Base-by-base conservation (phyloP, 2,797 vertebrate species). In the Chanos chanos region DNA sequence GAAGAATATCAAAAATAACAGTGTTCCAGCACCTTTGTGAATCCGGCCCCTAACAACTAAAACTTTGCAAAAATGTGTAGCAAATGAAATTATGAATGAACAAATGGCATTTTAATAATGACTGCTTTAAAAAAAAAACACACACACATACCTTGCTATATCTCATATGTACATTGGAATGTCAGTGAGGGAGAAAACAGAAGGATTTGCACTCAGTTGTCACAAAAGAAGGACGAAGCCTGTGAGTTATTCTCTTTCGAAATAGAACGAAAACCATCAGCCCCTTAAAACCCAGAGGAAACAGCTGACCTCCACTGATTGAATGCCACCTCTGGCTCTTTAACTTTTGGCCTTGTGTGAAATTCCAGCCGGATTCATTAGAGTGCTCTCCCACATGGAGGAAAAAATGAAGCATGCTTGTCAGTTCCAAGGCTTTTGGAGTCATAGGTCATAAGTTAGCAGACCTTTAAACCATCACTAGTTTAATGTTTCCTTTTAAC, bases 401-500 rank as follows among this genome's bases (percentile, higher is more conserved):
- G 43, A 34, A 37, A 33, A 33, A 27, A 53, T 22, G 45, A 15
- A 25, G 21, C 36, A 41, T 10, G 13, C 13, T 16, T 36, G 6
- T 56, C 16, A 24, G n/a, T 30, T 63, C 55, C 40, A 67, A 41
- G 40, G 55, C 25, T 62, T n/a, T n/a, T n/a, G 63, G 64, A 74
- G 59, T 75, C 74, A 73, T 33, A 36, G 76, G 51, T 65, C 56
- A 73, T 18, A 64, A 65, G 61, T 79, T 70, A 79, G 70, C 58
- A 72, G 66, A 75, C 64, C 25, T 28, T 77, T 41, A 64, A 78
- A 76, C 59, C 18, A 43, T 50, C 24, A 3, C 61, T 33, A 75
- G 78, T 49, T 39, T 3, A 1, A 55, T 70, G 19, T 55, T 73
- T 78, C 64, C 72, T 71, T 71, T 62, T 45, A 74, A 66, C 68